Evolutionary conservation across 2,888 invertebrate genomes (phyloP), one percentile per base, ranked within the genome.

Genomic region (Lycocerus yunnanus): DNA sequence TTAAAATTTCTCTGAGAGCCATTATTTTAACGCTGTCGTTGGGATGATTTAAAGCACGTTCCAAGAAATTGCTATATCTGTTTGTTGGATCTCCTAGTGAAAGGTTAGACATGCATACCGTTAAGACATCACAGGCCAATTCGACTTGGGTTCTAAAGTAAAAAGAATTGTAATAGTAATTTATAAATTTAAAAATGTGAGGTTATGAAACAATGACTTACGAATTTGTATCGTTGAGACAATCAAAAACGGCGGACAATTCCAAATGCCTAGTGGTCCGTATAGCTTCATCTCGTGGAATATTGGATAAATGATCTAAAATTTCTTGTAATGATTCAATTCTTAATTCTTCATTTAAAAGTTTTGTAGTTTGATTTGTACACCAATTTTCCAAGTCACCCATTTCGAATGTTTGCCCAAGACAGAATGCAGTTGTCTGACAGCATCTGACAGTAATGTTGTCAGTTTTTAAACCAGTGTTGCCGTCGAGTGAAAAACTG

Each of bases 111-210:
- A 95, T 89, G 81, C 93, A 90, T 74, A 90, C 85, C 61, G 90
- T 88, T 58, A 94, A 85, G 5, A 94, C 90, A 81, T 93, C 92
- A 83, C 92, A 92, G 15, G 92, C 90, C 72, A 92, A 82, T 79
- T 90, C 89, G 4, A 91, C 86, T 82, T 92, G 90, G 74, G 90
- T 88, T 78, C 92, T 92, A 14, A 13, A n/a, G n/a, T n/a, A n/a
- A n/a, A n/a, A n/a, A n/a, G n/a, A n/a, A n/a, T n/a, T n/a, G n/a
- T n/a, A n/a, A n/a, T n/a, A n/a, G n/a, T n/a, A n/a, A 15, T 58
- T 69, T 68, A 27, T 60, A 71, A 69, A 21, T 72, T 27, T 14
- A 68, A 14, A 58, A 65, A 73, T 61, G 60, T 61, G 20, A 66
- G 73, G 76, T 74, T 76, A 81, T 81, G 81, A 78, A 68, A 80